Conservation (phyloP, 2,888 invertebrate genomes). For the Polymixis flavicincta region DNA sequence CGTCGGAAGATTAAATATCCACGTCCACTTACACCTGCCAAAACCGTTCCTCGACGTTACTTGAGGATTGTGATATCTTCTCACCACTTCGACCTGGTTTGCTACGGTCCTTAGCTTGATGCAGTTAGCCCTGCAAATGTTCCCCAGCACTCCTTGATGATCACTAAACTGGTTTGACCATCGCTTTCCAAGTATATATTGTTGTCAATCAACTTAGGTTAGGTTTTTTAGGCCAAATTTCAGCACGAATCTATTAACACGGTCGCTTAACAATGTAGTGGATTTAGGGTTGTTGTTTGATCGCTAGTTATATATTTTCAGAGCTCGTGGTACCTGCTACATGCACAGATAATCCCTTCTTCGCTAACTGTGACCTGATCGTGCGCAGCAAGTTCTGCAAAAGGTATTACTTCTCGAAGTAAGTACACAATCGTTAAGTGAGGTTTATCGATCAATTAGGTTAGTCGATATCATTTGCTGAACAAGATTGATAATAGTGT, state of each 20-base stretch:
- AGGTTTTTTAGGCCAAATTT: too few species aligned
- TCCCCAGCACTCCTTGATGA: neutral
- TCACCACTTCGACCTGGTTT: neutral
- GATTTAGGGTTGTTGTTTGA: neutral
- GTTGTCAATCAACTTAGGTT: too few species aligned
- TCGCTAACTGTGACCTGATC: constrained; percentile 97
- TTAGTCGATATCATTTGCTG: constrained; percentile 30
- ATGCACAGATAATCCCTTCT: constrained; percentile 96
- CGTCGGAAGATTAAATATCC: too few species aligned
- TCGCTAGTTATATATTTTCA: constrained; percentile 75
- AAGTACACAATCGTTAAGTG: constrained; percentile 66
- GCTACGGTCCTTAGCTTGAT: neutral
- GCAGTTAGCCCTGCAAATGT: neutral
- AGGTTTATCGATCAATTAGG: constrained; percentile 44
- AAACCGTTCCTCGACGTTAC: neutral
- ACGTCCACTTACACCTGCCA: neutral
- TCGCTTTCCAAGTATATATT: neutral
- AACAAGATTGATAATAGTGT: constrained; percentile 29
- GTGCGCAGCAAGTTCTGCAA: constrained; percentile 95
- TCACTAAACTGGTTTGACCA: neutral
- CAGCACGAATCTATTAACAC: neutral
- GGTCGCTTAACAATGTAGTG: neutral
- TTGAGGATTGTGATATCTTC: neutral
- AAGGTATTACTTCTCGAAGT: constrained; percentile 96
- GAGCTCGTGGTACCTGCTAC: constrained; percentile 94